Conservation (phyloP, 2,113 vertebrate genomes). For the Dasypus novemcinctus region DNA sequence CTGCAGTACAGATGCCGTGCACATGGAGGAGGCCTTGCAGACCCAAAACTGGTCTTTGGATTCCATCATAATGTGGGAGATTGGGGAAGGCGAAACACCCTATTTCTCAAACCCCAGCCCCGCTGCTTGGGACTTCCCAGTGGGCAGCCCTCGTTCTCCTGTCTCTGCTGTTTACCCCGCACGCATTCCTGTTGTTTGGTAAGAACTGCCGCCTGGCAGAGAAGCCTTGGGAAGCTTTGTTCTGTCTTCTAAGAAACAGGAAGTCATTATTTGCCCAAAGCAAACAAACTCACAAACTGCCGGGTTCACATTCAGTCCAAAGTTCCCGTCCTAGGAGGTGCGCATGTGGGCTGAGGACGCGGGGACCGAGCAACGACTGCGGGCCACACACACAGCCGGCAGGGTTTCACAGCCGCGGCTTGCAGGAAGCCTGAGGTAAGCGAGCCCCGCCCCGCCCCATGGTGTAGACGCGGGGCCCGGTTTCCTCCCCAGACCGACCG, state of each 20-base stretch:
- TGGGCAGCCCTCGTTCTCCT: background rate
- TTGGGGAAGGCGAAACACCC: background rate
- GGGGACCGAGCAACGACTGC: background rate
- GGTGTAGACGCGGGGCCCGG: background rate
- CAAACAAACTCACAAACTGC: constrained; percentile 77
- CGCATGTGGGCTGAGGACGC: constrained; percentile 43
- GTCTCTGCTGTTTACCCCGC: constrained; percentile 54
- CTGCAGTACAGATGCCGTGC: background rate
- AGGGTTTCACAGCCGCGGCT: background rate
- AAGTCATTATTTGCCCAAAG: constrained; percentile 79
- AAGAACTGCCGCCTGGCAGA: constrained; percentile 49
- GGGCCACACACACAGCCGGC: background rate
- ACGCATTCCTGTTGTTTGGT: constrained; percentile 59
- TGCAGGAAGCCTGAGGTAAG: constrained; percentile 33
- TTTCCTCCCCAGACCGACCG: background rate
- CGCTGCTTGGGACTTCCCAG: background rate
- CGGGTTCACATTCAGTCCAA: constrained; percentile 71
- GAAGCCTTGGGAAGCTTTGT: constrained; percentile 68
- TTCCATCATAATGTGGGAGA: background rate
- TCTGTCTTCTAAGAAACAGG: constrained; percentile 78
- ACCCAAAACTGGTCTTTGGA: background rate
- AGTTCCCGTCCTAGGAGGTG: constrained; percentile 67
- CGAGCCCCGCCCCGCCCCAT: background rate
- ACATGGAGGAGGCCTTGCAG: background rate
- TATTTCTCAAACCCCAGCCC: background rate